These are phyloP conservation scores for Drosophila koepferae DNA, from an alignment of 2,888 invertebrate genomes.

Conservation along the genomic window DNA sequence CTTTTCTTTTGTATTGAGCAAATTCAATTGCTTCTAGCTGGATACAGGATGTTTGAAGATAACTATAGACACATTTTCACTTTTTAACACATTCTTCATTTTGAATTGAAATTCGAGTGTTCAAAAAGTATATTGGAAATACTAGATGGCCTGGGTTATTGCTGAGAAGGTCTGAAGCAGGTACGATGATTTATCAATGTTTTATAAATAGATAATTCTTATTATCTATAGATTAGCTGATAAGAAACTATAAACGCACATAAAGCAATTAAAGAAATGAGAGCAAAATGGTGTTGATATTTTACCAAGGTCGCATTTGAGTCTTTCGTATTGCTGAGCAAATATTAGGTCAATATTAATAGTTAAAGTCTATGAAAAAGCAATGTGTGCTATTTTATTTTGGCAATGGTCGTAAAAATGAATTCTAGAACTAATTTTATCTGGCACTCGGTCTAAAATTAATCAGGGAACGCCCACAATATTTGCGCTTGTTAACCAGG, in stretches of 20 bases:
- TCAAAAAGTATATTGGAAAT: neutral
- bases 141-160: neutral
- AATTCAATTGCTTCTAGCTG: too few species aligned
- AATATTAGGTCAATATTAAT: conserved; percentile 26
- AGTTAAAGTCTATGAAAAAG: neutral
- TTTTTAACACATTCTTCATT: too few species aligned
- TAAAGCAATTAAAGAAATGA: neutral
- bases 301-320: neutral
- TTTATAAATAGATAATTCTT: neutral
- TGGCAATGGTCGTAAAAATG: conserved; percentile 34
- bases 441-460: conserved; percentile 54
- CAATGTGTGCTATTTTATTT: conserved; percentile 7
- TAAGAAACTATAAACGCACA: neutral
- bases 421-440: conserved; percentile 49
- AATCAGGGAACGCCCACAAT: conserved; percentile 39
- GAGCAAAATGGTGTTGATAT: neutral
- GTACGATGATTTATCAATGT: neutral
- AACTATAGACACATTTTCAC: too few species aligned
- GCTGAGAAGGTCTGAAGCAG: neutral
- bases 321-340: neutral
- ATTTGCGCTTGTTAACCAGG: conserved; percentile 3
- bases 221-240: neutral
- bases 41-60: too few species aligned
- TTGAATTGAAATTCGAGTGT: neutral
- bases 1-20: too few species aligned